These are phyloP conservation scores for Nomada goodeniana DNA, from an alignment of 2,888 invertebrate species.

Conservation along the genomic window DNA sequence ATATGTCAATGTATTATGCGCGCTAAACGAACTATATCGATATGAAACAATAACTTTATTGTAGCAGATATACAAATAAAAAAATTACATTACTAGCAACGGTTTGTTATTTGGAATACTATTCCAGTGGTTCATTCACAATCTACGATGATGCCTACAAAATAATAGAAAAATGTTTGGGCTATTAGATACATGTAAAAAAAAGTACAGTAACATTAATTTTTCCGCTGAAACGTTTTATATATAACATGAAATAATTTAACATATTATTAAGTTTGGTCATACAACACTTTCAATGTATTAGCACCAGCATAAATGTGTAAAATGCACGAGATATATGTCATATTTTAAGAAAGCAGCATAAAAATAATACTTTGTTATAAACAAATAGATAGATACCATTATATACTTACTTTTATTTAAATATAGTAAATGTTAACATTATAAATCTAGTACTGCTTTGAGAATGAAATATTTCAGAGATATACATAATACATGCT, in stretches of 20 bases:
- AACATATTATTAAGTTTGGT: slow-evolving; percentile 29
- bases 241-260: slow-evolving; percentile 48
- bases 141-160: slow-evolving; percentile 50
- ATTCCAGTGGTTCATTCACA: slow-evolving; percentile 45
- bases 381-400: slow-evolving; percentile 40
- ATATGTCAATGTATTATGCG: slow-evolving; percentile 41
- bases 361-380: slow-evolving; percentile 43
- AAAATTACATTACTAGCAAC: slow-evolving; percentile 39
- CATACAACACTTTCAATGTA: slow-evolving; percentile 18
- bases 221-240: slow-evolving; percentile 26
- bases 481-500: slow-evolving; percentile 23
- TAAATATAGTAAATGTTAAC: slow-evolving; percentile 47
- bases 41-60: slow-evolving; percentile 33
- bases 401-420: slow-evolving; percentile 58
- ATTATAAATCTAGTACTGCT: slow-evolving; percentile 56
- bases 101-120: slow-evolving; percentile 41
- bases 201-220: slow-evolving; percentile 44
- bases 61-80: slow-evolving; percentile 42
- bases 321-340: slow-evolving; percentile 32
- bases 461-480: slow-evolving; percentile 34
- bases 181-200: slow-evolving; percentile 46
- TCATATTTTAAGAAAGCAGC: slow-evolving; percentile 36
- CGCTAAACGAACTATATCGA: slow-evolving; percentile 30
- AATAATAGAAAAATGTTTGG: slow-evolving; percentile 51
- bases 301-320: slow-evolving; percentile 40